Evolutionary conservation across 1,140 invertebrate genomes (phyloP).

Genomic region (Leptinotarsa undecemlineata): DNA sequence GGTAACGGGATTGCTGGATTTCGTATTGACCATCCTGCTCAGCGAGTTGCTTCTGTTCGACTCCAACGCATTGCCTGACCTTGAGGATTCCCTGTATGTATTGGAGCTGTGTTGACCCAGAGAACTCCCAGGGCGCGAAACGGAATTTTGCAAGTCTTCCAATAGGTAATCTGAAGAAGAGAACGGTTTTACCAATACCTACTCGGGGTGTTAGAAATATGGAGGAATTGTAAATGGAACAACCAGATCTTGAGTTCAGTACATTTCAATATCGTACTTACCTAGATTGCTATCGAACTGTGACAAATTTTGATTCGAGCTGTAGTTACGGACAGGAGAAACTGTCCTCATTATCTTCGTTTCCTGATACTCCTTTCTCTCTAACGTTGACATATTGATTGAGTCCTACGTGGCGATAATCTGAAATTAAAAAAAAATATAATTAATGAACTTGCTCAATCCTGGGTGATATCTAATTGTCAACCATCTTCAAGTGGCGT

Average conservation of each 20-base stretch:
- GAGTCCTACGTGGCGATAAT: neutral
- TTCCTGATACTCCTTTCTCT: constrained; percentile 52
- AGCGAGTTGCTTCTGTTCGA: constrained; percentile 44
- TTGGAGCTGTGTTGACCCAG: constrained; percentile 39
- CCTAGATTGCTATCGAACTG: constrained; percentile 53
- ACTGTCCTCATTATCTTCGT: constrained; percentile 47
- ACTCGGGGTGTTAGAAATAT: neutral
- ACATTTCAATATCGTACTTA: constrained; percentile 35
- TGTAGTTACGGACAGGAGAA: constrained; percentile 43
- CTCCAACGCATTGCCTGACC: constrained; percentile 31
- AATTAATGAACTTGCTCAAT: no score
- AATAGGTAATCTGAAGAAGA: constrained; percentile 48
- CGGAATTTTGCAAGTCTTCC: constrained; percentile 54
- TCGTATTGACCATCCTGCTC: constrained; percentile 44
- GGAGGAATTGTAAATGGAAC: no score
- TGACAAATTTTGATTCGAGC: constrained; percentile 47
- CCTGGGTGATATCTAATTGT: no score
- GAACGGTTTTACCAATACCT: neutral
- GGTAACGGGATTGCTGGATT: constrained; percentile 48
- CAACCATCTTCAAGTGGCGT: no score
- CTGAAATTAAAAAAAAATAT: neutral
- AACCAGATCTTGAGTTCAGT: neutral
- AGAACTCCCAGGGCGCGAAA: constrained; percentile 49
- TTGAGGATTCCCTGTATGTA: constrained; percentile 36
- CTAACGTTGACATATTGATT: constrained; percentile 45